These are phyloP conservation scores for Sclerurus mexicanus DNA, from an alignment of 2,113 vertebrate genomes.

Conservation along the genomic window DNA sequence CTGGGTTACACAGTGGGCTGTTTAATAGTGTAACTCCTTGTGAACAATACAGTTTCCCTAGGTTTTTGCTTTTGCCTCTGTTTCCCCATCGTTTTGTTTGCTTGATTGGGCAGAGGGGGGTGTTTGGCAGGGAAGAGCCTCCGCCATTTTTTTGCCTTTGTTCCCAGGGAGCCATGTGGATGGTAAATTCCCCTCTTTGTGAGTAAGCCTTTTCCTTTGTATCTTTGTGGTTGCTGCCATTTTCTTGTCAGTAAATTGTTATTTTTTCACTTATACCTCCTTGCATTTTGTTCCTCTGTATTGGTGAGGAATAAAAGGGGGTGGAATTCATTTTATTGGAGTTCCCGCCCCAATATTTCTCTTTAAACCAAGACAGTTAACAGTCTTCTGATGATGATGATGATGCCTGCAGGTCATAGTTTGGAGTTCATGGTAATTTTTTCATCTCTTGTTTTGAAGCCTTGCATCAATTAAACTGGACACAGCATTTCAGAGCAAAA, in stretches of 20 bases:
- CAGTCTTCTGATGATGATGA: neutral
- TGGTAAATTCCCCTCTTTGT: neutral
- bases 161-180: neutral
- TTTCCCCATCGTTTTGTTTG: neutral
- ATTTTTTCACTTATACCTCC: neutral
- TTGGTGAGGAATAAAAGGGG: neutral
- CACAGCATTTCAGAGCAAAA: neutral
- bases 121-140: neutral
- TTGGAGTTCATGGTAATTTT: neutral
- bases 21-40: too few relatives aligned
- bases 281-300: neutral
- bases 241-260: neutral
- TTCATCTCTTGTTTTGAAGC: neutral
- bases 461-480: neutral
- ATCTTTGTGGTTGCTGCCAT: neutral
- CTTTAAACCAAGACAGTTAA: neutral
- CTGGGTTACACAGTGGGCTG: too few relatives aligned
- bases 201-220: neutral
- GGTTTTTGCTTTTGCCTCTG: neutral
- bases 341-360: neutral
- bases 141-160: neutral
- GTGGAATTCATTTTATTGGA: neutral
- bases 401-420: neutral
- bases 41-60: too few relatives aligned
- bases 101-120: neutral